phyloP scores from a whole-genome alignment of 1,140 invertebrate species.

The Drosophila sturtevanti region DNA sequence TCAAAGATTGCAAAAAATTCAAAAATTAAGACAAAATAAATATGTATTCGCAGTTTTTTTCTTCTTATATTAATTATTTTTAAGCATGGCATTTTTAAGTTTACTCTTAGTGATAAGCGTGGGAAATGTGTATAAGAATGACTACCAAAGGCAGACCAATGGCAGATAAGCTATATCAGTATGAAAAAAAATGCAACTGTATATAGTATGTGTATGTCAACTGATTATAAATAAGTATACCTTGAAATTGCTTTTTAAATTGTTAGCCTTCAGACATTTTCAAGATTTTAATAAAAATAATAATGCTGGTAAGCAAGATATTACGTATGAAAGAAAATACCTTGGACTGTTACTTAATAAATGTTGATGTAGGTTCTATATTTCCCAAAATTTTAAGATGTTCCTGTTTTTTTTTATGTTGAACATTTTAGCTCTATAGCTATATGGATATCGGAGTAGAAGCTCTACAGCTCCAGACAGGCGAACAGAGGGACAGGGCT shows the following conservation, averaged over 20 bases:
- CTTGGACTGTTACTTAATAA: too few relatives aligned
- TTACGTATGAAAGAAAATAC: too few relatives aligned
- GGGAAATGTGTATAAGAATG: slow-evolving; percentile 13
- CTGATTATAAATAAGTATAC: neutral
- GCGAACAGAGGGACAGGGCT: too few relatives aligned
- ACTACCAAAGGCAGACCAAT: neutral
- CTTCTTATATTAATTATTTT: neutral
- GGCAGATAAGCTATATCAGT: neutral
- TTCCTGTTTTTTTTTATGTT: too few relatives aligned
- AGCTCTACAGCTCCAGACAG: too few relatives aligned
- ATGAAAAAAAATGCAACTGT: neutral
- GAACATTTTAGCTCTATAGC: too few relatives aligned
- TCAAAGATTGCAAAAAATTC: neutral
- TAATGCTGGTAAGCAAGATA: too few relatives aligned
- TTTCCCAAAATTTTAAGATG: too few relatives aligned
- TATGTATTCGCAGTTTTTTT: too few relatives aligned
- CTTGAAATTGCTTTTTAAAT: neutral
- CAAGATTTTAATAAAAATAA: neutral
- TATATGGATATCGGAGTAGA: too few relatives aligned
- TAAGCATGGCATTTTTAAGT: neutral
- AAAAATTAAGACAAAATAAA: slow-evolving; percentile 2
- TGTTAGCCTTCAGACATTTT: neutral
- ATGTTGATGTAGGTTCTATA: too few relatives aligned
- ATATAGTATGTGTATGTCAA: neutral
- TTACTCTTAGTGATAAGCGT: slow-evolving; percentile 13